Evolutionary conservation across 1,140 invertebrate genomes (phyloP).

Genomic region (Arctopsyche grandis): DNA sequence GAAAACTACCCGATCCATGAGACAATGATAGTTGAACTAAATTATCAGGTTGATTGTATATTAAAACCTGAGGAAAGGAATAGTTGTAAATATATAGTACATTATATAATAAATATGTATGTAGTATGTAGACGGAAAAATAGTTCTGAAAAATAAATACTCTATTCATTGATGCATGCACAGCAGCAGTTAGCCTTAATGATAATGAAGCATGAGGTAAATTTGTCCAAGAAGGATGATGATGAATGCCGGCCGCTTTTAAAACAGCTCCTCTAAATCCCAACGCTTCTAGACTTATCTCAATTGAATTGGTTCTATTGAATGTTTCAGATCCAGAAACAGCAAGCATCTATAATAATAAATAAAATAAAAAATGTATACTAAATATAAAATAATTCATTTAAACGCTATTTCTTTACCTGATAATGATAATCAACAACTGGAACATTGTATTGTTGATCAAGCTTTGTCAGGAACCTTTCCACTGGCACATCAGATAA

Average conservation of each 20-base stretch:
- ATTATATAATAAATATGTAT: not conserved
- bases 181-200: constrained; percentile 36
- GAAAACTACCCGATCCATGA: constrained; percentile 46
- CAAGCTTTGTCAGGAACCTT: constrained; percentile 19
- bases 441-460: constrained; percentile 35
- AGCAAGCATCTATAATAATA: constrained; percentile 8
- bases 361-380: not conserved
- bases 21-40: constrained; percentile 26
- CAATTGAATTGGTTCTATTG: constrained; percentile 2
- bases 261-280: constrained; percentile 40
- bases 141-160: constrained; percentile 34
- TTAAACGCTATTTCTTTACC: constrained; percentile 20
- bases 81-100: not conserved
- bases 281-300: constrained; percentile 36
- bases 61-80: constrained; percentile 45
- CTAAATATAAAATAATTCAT: constrained; percentile 3
- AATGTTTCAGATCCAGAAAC: not conserved
- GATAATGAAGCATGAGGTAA: constrained; percentile 28
- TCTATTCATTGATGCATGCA: constrained; percentile 33
- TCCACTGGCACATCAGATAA: constrained; percentile 29
- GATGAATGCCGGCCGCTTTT: constrained; percentile 17
- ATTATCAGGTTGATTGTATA: constrained; percentile 34
- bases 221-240: constrained; percentile 7
- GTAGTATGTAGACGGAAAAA: not conserved
- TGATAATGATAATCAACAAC: constrained; percentile 44